These are phyloP conservation scores for Melieria picta DNA, from an alignment of 2,888 invertebrate species.

Conservation along the genomic window DNA sequence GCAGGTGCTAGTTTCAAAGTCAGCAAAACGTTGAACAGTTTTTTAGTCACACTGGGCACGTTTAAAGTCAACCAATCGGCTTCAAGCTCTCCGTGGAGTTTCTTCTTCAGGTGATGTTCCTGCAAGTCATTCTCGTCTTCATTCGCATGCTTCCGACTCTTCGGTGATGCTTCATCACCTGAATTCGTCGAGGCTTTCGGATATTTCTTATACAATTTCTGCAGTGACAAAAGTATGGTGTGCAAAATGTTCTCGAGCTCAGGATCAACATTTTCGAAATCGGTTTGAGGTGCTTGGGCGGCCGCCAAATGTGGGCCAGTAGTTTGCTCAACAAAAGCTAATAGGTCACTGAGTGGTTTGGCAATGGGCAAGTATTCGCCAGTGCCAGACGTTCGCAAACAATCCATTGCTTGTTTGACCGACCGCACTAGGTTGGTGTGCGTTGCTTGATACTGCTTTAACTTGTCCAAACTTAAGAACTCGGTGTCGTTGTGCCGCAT, in stretches of 20 bases:
- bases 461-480: constrained; percentile 52
- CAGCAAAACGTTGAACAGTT: constrained; percentile 64
- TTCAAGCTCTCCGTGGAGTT: constrained; percentile 72
- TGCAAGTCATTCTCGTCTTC: constrained; percentile 52
- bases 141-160: constrained; percentile 24
- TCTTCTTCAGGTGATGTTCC: constrained; percentile 74
- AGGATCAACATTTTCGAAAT: constrained; percentile 53
- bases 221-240: constrained; percentile 69
- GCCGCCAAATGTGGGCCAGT: not conserved
- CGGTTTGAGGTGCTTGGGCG: not conserved
- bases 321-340: constrained; percentile 41
- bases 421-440: constrained; percentile 44
- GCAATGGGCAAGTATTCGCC: constrained; percentile 54
- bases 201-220: constrained; percentile 71
- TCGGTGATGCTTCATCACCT: constrained; percentile 38
- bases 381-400: constrained; percentile 30
- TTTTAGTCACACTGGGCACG: constrained; percentile 66
- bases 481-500: constrained; percentile 54
- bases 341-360: constrained; percentile 52
- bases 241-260: constrained; percentile 68
- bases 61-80: constrained; percentile 72
- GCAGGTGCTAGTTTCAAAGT: constrained; percentile 67
- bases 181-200: constrained; percentile 36
- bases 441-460: constrained; percentile 40
- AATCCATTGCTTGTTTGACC: constrained; percentile 40